Evolutionary conservation across 2,113 vertebrate genomes (phyloP), one percentile per base, ranked within the genome.

Genomic region (Hystrix cristata): DNA sequence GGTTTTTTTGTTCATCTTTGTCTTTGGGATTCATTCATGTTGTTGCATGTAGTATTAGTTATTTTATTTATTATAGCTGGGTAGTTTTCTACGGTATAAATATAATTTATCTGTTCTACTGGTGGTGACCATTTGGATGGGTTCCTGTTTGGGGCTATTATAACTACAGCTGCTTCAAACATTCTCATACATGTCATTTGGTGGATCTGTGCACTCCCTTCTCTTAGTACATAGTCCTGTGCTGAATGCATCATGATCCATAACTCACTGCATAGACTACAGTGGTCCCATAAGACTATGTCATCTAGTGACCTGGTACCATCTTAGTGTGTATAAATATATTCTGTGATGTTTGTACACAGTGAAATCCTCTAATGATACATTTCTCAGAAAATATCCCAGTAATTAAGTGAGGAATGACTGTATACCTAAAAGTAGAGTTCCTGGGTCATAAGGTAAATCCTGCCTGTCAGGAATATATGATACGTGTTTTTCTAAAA

Each of bases 401-500:
- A 59, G n/a, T 46, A 57, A 51, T 87, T 69, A 79, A 78, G 34
- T 16, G 27, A 57, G 27, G 34, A 19, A 55, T 38, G 46, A 91
- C 64, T 57, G 12, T 72, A 38, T 85, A 85, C 62, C 51, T n/a
- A 43, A 65, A 72, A 87, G 55, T 62, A 80, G 64, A 90, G n/a
- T 53, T 90, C 53, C 86, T 92, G 34, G 34, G 46, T 96, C 11
- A 57, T 95, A 89, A 69, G 0, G 21, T 71, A 88, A 85, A 91
- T 69, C 87, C 59, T 82, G 53, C 46, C 27, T 27, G 71, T 85
- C 71, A 69, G n/a, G 31, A 91, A 64, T 62, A 76, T 51, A 57
- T 92, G 84, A 59, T 64, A 55, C n/a, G 27, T 31, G 55, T 88
- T 95, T 69, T 91, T 72, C 57, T 62, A 79, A 95, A 91, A 91